Evolutionary conservation across 2,113 vertebrate species (phyloP), one percentile per base, ranked within the genome.

Genomic region (Vulpes vulpes): DNA sequence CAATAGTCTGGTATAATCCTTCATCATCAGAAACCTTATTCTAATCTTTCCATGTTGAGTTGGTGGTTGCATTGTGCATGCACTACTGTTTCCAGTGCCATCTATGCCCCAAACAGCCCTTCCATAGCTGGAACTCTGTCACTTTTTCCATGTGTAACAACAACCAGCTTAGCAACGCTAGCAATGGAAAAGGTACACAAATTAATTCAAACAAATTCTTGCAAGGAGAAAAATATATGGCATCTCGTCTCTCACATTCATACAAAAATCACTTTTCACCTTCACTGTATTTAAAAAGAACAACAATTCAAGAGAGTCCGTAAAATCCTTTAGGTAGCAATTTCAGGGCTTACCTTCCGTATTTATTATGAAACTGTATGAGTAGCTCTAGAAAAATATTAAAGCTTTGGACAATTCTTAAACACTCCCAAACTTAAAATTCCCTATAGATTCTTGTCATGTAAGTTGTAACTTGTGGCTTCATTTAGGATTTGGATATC

Each of bases 251-350:
- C 65, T 83, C 80, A 43, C 8, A 30, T 25, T 35, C 67, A 23
- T 53, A 73, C 17, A 79, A 57, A 95, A 59, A n/a, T 25, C 20
- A 85, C 51, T 23, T 51, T 73, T 79, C 25, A 91, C 8, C 22
- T 79, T 60, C n/a, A 43, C 64, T 74, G 79, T 71, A 94, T 74
- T 76, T 71, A 81, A 89, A 95, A 88, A 86, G 25, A 83, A 78
- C 14, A 60, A n/a, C 12, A 82, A 79, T 60, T 92, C 57, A 84
- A 76, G 43, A 53, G 43, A 96, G 20, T 67, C 60, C 43, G 5
- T 30, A 30, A 89, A 94, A 74, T 82, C 76, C 35, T 88, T 60
- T 35, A 7, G 27, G 25, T 55, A 83, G 38, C 65, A 62, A 38
- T 35, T 59, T n/a, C 32, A 64, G 78, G 38, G 19, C 16, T 30